phyloP scores from a whole-genome alignment of 2,888 invertebrate genomes.

The Petrolisthes cinctipes region DNA sequence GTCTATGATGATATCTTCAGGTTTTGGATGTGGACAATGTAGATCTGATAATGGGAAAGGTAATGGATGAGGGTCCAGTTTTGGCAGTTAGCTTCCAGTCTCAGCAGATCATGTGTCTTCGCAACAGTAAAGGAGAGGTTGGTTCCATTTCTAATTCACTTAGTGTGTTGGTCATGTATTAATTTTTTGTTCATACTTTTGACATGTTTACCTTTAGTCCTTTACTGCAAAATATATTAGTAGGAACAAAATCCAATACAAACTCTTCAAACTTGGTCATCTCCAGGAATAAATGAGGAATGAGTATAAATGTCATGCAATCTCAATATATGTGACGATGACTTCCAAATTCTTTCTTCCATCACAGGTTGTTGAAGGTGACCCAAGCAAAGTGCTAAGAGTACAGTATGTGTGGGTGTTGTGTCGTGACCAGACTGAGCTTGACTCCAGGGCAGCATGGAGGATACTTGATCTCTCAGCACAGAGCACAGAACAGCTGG shows the following conservation, averaged over 20 bases:
- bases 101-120: constrained; percentile 95
- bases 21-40: constrained; percentile 88
- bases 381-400: constrained; percentile 93
- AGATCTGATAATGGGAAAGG: constrained; percentile 95
- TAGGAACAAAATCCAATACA: too few species aligned
- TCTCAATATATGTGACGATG: background rate
- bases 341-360: background rate
- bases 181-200: too few species aligned
- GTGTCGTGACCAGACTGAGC: constrained; percentile 92
- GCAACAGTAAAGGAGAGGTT: constrained; percentile 83
- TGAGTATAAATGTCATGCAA: background rate
- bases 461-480: constrained; percentile 90
- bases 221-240: too few species aligned
- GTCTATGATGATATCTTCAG: constrained; percentile 68
- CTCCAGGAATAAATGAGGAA: too few species aligned
- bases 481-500: constrained; percentile 82
- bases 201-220: too few species aligned
- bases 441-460: constrained; percentile 97
- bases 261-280: too few species aligned
- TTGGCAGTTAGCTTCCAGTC: constrained; percentile 95
- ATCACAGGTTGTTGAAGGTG: constrained; percentile 82
- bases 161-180: too few species aligned
- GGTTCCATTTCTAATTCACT: background rate
- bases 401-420: constrained; percentile 98
- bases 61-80: constrained; percentile 99